These are phyloP conservation scores for Hypanus sabinus DNA, from an alignment of 2,113 vertebrate genomes.

Conservation along the genomic window DNA sequence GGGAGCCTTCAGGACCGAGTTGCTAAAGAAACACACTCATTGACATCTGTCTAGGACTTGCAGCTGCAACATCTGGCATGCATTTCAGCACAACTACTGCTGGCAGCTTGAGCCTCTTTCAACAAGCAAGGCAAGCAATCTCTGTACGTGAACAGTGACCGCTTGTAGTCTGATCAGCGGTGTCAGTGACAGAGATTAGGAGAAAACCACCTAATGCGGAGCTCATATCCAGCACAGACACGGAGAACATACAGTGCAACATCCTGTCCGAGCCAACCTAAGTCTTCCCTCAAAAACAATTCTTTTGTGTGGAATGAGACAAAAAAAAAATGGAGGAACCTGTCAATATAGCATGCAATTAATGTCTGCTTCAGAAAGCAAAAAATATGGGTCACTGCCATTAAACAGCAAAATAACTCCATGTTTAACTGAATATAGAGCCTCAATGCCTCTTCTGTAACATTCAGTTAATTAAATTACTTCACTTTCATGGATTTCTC, in stretches of 20 bases:
- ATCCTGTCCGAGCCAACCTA: not conserved
- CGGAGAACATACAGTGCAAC: not conserved
- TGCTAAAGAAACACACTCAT: not conserved
- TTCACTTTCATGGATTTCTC: not conserved
- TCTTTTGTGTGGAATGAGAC: not conserved
- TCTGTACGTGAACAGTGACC: not conserved
- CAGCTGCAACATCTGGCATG: slow-evolving; percentile 25
- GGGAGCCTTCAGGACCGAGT: not conserved
- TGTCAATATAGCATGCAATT: not conserved
- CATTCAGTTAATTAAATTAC: not conserved
- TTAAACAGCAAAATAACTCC: not conserved
- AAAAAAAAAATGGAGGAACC: not conserved
- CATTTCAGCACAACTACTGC: not conserved
- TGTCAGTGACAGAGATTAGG: not conserved
- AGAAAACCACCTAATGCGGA: not conserved
- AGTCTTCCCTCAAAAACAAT: not conserved
- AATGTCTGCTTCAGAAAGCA: not conserved
- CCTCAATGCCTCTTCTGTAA: not conserved
- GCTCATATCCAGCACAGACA: not conserved
- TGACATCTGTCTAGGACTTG: not conserved
- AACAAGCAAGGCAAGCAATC: not conserved
- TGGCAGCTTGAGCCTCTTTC: no score
- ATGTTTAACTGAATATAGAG: not conserved
- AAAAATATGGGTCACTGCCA: not conserved
- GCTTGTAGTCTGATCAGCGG: not conserved